Base-by-base conservation (phyloP, 2,888 invertebrate genomes). In the Aricia artaxerxes region DNA sequence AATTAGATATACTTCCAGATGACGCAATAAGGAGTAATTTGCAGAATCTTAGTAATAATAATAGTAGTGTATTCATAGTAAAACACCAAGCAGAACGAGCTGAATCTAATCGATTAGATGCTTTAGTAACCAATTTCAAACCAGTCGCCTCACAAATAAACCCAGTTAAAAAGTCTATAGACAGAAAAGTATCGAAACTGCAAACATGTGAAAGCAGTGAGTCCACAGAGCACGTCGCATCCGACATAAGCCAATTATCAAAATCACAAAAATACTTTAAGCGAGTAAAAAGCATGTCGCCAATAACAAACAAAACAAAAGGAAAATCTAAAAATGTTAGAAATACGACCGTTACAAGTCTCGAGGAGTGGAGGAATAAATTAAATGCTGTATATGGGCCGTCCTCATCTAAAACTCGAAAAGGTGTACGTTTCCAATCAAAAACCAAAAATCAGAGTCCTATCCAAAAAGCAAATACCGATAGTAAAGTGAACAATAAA, bases 1-100 rank as follows among this genome's bases (percentile, higher is more conserved):
- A 92, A 53, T 87, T 95, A 83, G 91, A 94, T 84, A 95, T 95
- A 83, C 83, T 90, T 84, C 93, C 95, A 44, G 88, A 91, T 75
- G 83, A 79, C 77, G 84, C 83, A 6, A 83, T 85, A 79, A 80
- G 78, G 82, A 80, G 57, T 82, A 85, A 78, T 82, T 83, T 77
- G 80, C 83, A 49, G 6, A 76, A 57, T 53, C 81, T 77, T 9
- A 82, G 79, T 57, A 88, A 86, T 80, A 88, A 83, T 79, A 94
- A 93, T 83, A 85, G 91, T 77, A 87, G 89, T 57, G 91, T 94
- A 31, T 84, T 92, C 80, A 83, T 89, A 73, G 77, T 91, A 61
- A 83, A 88, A 78, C 88, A 92, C 81, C 87, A 89, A 77, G 78
- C 82, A 5, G 38, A 77, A 1, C 78, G 77, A 49, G 6, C 35